Conservation (phyloP, 2,113 vertebrate species). For the Vicugna pacos region DNA sequence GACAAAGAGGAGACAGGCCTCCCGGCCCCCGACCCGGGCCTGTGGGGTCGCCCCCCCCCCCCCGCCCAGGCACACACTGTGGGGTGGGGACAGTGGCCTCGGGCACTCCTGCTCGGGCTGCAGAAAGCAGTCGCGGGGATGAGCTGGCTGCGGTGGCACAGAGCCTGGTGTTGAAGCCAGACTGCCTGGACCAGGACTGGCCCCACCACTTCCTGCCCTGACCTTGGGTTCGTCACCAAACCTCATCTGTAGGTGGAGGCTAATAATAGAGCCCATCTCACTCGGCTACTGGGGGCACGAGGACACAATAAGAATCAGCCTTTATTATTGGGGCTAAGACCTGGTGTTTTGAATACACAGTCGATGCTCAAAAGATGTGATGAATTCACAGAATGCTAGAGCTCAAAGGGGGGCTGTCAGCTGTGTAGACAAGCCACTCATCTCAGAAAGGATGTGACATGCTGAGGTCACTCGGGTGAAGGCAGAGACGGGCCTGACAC, state of each 20-base stretch:
- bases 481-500: neutral
- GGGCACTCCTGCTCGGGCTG: neutral
- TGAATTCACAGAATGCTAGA: neutral
- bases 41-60: neutral
- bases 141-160: neutral
- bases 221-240: neutral
- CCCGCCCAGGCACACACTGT: neutral
- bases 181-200: neutral
- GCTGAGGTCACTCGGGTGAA: neutral
- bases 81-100: neutral
- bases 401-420: neutral
- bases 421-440: rapidly evolving
- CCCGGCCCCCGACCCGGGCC: neutral
- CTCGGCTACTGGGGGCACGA: neutral
- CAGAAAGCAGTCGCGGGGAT: too few species aligned
- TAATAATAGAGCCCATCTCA: neutral
- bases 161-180: neutral
- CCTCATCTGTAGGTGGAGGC: neutral
- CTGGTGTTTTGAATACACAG: neutral
- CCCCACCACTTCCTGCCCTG: neutral
- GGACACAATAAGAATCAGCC: neutral
- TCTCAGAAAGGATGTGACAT: neutral
- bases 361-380: neutral
- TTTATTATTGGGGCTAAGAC: neutral
- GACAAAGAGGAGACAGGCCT: neutral